Evolutionary conservation across 2,113 vertebrate species (phyloP), one percentile per base, ranked within the genome.

Genomic region (Candoia aspera): DNA sequence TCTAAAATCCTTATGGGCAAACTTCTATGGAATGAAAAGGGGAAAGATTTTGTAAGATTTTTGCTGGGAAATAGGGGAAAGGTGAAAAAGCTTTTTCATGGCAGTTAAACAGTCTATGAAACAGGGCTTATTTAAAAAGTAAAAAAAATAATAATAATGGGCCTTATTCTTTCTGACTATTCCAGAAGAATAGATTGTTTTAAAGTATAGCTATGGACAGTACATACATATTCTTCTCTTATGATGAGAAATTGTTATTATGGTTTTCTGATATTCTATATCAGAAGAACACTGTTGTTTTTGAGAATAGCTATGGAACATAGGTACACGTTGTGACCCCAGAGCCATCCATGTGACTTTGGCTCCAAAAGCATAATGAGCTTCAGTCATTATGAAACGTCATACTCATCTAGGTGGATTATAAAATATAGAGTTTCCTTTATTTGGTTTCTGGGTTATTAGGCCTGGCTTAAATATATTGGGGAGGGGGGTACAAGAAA

Each of bases 371-470:
- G 42, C 42, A 86, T 86, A 1, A 53, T 68, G 62, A 62, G 4
- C 29, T 21, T 86, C 23, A 91, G 23, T 46, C 9, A 83, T 83
- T 83, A 42, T 68, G 26, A 79, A 49, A 17, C 17, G 26, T 49
- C 64, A 58, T 33, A 33, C 3, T 79, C 19, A 53, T 29, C 29
- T 17, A 86, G 42, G 24, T 79, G 1, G 24, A 49, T 83, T 83
- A 79, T 83, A 59, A 68, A 24, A 49, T 1, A 87, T 26, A 62
- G 19, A 88, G 11, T 17, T 49, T 84, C 19, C 46, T 84, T 60
- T 33, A 83, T 92, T 92, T 92, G 33, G 12, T 57, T 89, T 84
- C 26, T 88, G 19, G 26, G 17, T 17, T 11, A 83, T 88, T 88
- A 59, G 29, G 2, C 29, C 12, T 54, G 29, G 37, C 3, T 29